phyloP scores from a whole-genome alignment of 2,888 invertebrate genomes.

The Calliopum simillimum region DNA sequence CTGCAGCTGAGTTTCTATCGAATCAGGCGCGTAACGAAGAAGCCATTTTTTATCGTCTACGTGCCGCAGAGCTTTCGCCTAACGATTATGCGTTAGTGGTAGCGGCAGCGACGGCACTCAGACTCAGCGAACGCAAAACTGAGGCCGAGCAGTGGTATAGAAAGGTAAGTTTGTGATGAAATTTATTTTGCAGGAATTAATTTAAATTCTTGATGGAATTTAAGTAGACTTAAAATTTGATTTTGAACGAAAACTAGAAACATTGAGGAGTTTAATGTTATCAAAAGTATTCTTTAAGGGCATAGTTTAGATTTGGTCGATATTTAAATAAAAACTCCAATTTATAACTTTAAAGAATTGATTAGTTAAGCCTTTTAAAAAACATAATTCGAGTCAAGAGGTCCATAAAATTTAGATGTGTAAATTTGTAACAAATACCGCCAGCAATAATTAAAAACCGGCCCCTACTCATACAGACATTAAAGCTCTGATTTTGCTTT shows the following conservation, averaged over 20 bases:
- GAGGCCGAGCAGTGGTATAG: conserved; percentile 92
- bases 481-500: too few relatives aligned
- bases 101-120: conserved; percentile 87
- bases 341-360: too few relatives aligned
- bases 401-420: too few relatives aligned
- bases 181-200: background rate
- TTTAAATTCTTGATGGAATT: background rate
- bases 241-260: background rate
- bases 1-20: conserved; percentile 86
- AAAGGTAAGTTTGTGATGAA: conserved; percentile 69
- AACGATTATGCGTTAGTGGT: conserved; percentile 86
- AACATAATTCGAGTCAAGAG: too few relatives aligned
- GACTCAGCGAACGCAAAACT: conserved; percentile 82
- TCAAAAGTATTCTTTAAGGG: too few relatives aligned
- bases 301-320: too few relatives aligned
- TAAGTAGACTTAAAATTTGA: background rate
- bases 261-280: background rate
- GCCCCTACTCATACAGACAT: too few relatives aligned
- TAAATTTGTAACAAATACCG: too few relatives aligned
- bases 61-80: conserved; percentile 82
- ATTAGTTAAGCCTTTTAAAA: too few relatives aligned
- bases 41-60: conserved; percentile 83
- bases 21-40: conserved; percentile 83
- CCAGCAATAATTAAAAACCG: too few relatives aligned
- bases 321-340: too few relatives aligned